These are phyloP conservation scores for Azemiops feae DNA, from an alignment of 2,113 vertebrate species.

Conservation along the genomic window DNA sequence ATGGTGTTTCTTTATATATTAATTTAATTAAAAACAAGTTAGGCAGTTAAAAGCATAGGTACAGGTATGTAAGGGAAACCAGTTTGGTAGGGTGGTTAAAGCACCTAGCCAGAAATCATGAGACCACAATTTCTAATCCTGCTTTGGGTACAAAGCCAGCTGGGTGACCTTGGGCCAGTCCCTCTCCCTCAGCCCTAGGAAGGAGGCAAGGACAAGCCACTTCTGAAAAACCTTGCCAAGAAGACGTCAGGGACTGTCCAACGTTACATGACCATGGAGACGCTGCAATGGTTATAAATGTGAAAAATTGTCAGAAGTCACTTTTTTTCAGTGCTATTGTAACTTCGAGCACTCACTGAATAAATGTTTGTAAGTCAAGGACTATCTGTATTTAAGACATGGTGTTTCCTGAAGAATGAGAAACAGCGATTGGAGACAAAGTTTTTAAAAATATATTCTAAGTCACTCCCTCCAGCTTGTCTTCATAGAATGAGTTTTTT, in stretches of 20 bases:
- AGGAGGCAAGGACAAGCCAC: neutral
- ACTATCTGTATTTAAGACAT: neutral
- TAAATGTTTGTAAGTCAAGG: neutral
- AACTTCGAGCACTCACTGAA: neutral
- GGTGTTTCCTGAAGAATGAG: neutral
- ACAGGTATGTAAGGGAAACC: neutral
- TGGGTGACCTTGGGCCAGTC: neutral
- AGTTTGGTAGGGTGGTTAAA: neutral
- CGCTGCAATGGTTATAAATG: neutral
- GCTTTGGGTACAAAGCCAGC: neutral
- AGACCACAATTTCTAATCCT: neutral
- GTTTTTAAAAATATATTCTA: neutral
- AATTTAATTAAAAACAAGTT: slow-evolving; percentile 17
- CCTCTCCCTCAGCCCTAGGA: neutral
- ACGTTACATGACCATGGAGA: neutral
- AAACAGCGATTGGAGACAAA: neutral
- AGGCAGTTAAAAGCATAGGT: neutral
- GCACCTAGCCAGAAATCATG: neutral
- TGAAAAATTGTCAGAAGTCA: neutral
- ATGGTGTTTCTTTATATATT: neutral
- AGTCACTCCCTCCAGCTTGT: too few species aligned
- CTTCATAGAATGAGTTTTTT: too few species aligned
- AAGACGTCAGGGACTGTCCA: neutral
- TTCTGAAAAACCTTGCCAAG: neutral
- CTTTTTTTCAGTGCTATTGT: neutral